Conservation (phyloP, 2,888 invertebrate genomes). For the Acholoe squamosa region DNA sequence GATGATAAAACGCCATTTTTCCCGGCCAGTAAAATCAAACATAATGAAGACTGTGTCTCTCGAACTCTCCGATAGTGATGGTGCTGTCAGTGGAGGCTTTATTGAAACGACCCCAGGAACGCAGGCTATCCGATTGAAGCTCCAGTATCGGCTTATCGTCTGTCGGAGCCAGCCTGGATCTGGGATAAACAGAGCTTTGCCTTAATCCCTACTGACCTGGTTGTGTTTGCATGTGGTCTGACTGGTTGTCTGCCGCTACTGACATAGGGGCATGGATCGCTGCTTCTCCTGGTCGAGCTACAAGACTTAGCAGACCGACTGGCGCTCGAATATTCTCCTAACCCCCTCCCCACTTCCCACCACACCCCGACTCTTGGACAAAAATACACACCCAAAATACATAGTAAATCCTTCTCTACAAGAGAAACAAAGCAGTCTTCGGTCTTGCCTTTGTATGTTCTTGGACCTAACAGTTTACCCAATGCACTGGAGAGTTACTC, state of each 20-base stretch:
- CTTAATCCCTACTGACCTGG: constrained; percentile 57
- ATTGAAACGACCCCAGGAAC: neutral
- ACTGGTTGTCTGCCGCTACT: neutral
- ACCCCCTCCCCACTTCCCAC: no score
- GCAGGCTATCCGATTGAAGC: neutral
- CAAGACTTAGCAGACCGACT: no score
- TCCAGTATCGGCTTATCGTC: constrained; percentile 46
- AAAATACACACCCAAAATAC: no score
- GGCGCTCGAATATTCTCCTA: no score
- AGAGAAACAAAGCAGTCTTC: no score
- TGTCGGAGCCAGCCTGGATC: neutral
- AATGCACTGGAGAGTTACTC: no score
- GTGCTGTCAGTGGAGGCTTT: neutral
- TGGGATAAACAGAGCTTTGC: constrained; percentile 33
- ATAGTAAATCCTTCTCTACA: no score
- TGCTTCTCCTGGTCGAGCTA: neutral
- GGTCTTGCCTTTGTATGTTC: no score
- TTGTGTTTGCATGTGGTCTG: constrained; percentile 51
- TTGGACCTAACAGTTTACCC: no score
- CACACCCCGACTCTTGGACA: no score
- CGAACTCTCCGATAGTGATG: neutral
- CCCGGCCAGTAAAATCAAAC: neutral
- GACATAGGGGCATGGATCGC: neutral
- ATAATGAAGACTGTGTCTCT: neutral
- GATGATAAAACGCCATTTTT: neutral